A percentile compares a stretch with the other conserved stretches of the same genome.
Evolutionary conservation across 2,888 invertebrate species (phyloP).

Genomic region (Poecilobothrus nobilitatus): DNA sequence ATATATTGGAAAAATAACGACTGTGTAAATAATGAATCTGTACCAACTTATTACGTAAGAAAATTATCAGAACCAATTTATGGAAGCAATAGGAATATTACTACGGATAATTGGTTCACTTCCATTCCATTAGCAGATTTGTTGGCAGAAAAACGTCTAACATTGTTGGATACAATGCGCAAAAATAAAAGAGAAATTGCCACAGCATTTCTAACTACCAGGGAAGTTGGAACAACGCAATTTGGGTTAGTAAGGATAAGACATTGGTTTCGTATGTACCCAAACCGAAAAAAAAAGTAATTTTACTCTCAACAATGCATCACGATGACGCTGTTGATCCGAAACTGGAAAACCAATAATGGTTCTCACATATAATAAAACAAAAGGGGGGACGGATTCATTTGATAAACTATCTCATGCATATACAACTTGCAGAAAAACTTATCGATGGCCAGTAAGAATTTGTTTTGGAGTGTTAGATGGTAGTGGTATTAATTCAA

Average conservation of each 20-base stretch:
- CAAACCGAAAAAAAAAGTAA: constrained; percentile 15
- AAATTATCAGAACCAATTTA: not conserved
- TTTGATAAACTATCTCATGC: constrained; percentile 14
- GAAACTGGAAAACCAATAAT: constrained; percentile 17
- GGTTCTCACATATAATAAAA: constrained; percentile 18
- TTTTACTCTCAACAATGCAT: constrained; percentile 16
- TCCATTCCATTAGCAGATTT: too few species aligned
- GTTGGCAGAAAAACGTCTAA: constrained; percentile 15
- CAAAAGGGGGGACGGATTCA: constrained; percentile 20
- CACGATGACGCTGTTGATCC: constrained; percentile 9
- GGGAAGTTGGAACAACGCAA: not conserved
- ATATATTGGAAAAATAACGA: constrained; percentile 32
- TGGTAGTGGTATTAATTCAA: too few species aligned
- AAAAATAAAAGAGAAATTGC: constrained; percentile 18
- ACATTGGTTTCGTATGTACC: constrained; percentile 15
- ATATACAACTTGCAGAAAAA: too few species aligned
- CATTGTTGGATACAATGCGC: constrained; percentile 20
- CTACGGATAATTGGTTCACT: constrained; percentile 17
- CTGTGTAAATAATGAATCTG: constrained; percentile 32
- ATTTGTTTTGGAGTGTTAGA: too few species aligned
- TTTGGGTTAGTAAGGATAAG: constrained; percentile 15
- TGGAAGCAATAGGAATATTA: constrained; percentile 14
- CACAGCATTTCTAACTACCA: constrained; percentile 12
- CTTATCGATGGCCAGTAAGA: too few species aligned
- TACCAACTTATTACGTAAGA: not conserved